Evolutionary conservation across 2,888 invertebrate species (phyloP), one percentile per base, ranked within the genome.

Genomic region (Hypselothyrea guttata): DNA sequence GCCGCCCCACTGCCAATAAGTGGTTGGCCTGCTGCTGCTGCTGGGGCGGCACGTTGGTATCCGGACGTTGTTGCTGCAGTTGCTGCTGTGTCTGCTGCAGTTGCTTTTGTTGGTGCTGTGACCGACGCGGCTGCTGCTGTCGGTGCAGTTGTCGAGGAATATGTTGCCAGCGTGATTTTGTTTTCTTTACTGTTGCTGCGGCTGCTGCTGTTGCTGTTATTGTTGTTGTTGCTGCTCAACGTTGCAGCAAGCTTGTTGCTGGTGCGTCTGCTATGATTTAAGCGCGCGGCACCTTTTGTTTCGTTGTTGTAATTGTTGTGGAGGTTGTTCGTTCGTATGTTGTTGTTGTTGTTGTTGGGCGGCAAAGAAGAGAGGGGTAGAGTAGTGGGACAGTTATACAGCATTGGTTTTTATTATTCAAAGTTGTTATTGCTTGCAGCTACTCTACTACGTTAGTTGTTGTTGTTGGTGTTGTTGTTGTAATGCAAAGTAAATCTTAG

Each of bases 1-100:
- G 89, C 88, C 87, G 88, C 89, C 88, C 88, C 87, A 81, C 87
- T 86, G 51, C 38, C 61, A 57, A 48, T 57, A 28, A 66, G 62
- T 31, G 58, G 49, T 47, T 75, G 60, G 38, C 69, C 63, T 79
- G 87, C 46, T 28, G 69, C 63, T 79, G 87, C 46, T 28, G 69
- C 61, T 61, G 73, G 72, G 72, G 73, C 68, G 85, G 87, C 85
- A 83, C 86, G 87, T 63, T 86, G 88, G 83, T 86, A 87, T 64
- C 87, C 86, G 73, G 88, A 87, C 87, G 88, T 86, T 79, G 86
- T 84, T 83, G 81, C 68, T 85, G 84, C 53, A 15, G 44, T 33
- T 35, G 41, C 44, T 46, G 53, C 45, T 59, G 51, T 46, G 41
- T 52, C 22, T 69, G 64, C 48, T 44, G 49, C 42, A 46, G 41